A percentile compares a stretch with the other conserved stretches of the same genome.
phyloP scores from a whole-genome alignment of 2,113 vertebrate genomes.

The Myotis yumanensis region DNA sequence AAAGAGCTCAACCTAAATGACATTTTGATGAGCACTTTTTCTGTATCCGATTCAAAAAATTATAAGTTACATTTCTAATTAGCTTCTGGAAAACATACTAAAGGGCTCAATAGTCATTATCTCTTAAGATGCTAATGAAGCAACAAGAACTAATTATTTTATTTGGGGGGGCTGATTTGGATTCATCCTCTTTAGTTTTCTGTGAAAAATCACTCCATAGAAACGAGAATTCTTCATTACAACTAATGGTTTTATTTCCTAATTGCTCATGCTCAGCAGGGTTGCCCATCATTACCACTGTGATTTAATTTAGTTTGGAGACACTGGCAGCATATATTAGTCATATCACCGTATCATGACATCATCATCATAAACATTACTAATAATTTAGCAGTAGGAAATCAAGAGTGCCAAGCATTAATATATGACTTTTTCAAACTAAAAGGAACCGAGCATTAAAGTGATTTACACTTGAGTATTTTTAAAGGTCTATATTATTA shows the following conservation, averaged over 20 bases:
- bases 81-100: not conserved
- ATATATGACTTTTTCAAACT: not conserved
- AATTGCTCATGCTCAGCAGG: conserved; percentile 52
- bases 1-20: not conserved
- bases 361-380: conserved; percentile 4
- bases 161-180: conserved; percentile 16
- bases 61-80: conserved; percentile 30
- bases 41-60: not conserved
- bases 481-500: not conserved
- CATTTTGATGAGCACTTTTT: not conserved
- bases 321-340: not conserved
- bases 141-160: not conserved
- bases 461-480: not conserved
- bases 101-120: not conserved
- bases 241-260: conserved; percentile 37
- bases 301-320: conserved; percentile 45
- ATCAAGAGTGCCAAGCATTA: not conserved
- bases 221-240: conserved; percentile 51
- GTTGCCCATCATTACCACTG: conserved; percentile 6
- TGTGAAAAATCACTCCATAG: not conserved
- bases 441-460: not conserved
- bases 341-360: not conserved
- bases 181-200: conserved; percentile 31
- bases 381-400: not conserved
- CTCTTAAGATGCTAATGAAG: conserved; percentile 38